A percentile compares a stretch with the other conserved stretches of the same genome.
Conservation (phyloP, 2,888 invertebrate species). For the Drosophila setosimentum region DNA sequence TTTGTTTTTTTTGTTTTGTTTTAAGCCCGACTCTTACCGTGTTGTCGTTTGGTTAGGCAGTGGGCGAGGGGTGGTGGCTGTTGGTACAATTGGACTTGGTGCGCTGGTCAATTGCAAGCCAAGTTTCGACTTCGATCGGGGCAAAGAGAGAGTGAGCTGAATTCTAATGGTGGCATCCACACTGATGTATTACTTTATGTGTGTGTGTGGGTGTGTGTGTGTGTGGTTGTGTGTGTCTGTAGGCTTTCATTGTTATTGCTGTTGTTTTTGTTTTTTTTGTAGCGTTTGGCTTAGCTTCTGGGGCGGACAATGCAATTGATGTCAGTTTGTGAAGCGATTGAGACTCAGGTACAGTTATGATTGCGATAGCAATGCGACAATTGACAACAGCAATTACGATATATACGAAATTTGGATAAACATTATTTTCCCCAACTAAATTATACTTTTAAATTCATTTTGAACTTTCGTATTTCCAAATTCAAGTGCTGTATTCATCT, state of each 20-base stretch:
- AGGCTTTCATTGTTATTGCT: constrained; percentile 36
- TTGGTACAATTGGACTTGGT: constrained; percentile 70
- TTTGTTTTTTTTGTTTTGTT: constrained; percentile 4
- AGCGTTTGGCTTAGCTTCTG: constrained; percentile 30
- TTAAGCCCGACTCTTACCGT: constrained; percentile 33
- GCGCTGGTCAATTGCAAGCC: constrained; percentile 78
- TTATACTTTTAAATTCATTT: neutral
- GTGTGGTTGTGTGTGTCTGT: constrained; percentile 22
- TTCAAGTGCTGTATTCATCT: neutral
- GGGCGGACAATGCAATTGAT: constrained; percentile 51
- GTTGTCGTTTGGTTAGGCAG: neutral
- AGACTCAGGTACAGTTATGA: constrained; percentile 46
- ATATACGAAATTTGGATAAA: neutral
- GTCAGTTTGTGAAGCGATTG: constrained; percentile 38
- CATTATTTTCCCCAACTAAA: neutral
- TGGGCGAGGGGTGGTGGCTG: neutral
- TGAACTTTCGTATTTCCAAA: neutral
- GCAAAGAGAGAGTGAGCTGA: constrained; percentile 19
- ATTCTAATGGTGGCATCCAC: constrained; percentile 41
- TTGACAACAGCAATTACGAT: neutral
- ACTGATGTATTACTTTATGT: constrained; percentile 6
- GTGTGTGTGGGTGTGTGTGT: constrained; percentile 10
- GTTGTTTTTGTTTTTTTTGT: constrained; percentile 26
- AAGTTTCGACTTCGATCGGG: constrained; percentile 59
- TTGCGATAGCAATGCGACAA: neutral